Evolutionary conservation across 2,797 vertebrate genomes (phyloP).

Genomic region (Darevskia nairensis): DNA sequence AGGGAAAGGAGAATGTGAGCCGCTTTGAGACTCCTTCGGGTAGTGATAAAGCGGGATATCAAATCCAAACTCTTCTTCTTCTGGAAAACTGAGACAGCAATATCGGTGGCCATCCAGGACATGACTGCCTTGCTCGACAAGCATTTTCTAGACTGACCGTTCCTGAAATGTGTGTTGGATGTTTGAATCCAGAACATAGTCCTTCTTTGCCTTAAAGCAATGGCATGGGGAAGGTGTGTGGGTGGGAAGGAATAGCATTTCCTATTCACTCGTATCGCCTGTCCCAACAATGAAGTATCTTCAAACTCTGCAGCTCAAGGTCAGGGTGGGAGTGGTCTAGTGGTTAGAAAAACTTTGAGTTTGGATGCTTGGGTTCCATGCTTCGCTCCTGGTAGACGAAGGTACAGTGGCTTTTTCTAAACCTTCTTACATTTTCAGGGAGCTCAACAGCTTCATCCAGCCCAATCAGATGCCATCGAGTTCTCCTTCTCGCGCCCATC

Average conservation of each 20-base stretch:
- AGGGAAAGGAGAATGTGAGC: too few species aligned
- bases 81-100: not conserved
- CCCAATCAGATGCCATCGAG: constrained; percentile 77
- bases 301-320: too few species aligned
- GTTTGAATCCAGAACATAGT: not conserved
- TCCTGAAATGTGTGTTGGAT: not conserved
- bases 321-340: too few species aligned
- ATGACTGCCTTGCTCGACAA: not conserved
- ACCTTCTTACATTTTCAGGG: constrained; percentile 70
- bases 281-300: not conserved
- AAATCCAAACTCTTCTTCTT: too few species aligned
- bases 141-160: not conserved
- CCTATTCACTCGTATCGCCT: not conserved
- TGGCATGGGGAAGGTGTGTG: not conserved
- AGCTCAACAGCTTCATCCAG: constrained; percentile 81
- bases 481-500: constrained; percentile 77
- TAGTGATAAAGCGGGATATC: too few species aligned
- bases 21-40: too few species aligned
- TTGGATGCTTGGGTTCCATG: not conserved
- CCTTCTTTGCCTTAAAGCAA: not conserved
- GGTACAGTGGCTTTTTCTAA: not conserved
- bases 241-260: not conserved
- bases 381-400: not conserved
- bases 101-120: not conserved
- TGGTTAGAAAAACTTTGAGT: too few species aligned